Evolutionary conservation across 35 echinoderm and acorn worm species (phyloP).

Genomic region (Eucidaris tribuloides): DNA sequence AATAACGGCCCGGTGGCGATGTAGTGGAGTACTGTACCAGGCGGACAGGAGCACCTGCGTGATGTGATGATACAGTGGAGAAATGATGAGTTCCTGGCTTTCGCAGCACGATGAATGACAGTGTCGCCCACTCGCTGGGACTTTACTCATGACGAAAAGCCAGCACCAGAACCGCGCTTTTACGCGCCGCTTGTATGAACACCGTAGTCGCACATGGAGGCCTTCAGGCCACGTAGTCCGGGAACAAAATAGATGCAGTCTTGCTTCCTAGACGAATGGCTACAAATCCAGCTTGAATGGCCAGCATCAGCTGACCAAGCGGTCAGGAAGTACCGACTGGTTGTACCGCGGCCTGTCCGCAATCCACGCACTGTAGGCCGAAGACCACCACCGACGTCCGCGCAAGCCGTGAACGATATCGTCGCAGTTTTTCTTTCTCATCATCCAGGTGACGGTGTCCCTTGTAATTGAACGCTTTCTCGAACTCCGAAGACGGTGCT

Average conservation of each 20-base stretch:
- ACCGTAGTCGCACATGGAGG: conserved; percentile 80
- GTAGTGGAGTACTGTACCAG: conserved; percentile 84
- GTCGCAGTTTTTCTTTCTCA: conserved; percentile 77
- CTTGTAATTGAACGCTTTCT: conserved; percentile 61
- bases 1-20: conserved; percentile 70
- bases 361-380: conserved; percentile 59
- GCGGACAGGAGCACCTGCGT: conserved; percentile 80
- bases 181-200: conserved; percentile 63
- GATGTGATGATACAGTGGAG: conserved; percentile 95
- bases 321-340: conserved; percentile 45
- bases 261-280: conserved; percentile 44
- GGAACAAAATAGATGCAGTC: conserved; percentile 60
- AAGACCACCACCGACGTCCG: conserved; percentile 59
- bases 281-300: conserved; percentile 71
- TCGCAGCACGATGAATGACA: conserved; percentile 77
- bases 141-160: conserved; percentile 76
- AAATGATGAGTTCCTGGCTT: conserved; percentile 82
- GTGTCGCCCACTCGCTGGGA: conserved; percentile 82
- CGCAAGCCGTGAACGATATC: conserved; percentile 49
- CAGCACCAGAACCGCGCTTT: conserved; percentile 79
- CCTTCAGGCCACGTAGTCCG: conserved; percentile 66
- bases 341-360: conserved; percentile 53
- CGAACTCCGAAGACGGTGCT: conserved; percentile 66
- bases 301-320: conserved; percentile 60
- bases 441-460: conserved; percentile 67